phyloP scores from a whole-genome alignment of 2,113 vertebrate species.

The Physeter macrocephalus region DNA sequence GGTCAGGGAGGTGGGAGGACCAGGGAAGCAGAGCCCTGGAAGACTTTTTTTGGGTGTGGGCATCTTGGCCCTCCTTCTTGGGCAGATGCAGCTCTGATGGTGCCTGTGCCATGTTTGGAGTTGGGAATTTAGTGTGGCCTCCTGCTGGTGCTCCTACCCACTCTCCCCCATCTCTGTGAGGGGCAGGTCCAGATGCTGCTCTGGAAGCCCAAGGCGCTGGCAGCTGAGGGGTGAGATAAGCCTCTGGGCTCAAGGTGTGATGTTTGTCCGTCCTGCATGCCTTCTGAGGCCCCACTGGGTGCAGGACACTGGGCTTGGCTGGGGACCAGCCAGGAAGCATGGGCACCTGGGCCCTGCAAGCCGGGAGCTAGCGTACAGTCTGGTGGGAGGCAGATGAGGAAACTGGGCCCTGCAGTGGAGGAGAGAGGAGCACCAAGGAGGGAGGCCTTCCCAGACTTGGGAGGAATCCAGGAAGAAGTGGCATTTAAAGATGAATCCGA shows the following conservation, averaged over 20 bases:
- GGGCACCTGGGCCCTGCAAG: accelerated
- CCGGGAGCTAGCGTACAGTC: no score
- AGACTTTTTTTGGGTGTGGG: background rate
- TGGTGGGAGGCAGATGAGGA: background rate
- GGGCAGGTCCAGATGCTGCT: background rate
- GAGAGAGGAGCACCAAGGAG: background rate
- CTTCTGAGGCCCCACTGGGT: background rate
- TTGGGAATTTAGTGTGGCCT: background rate
- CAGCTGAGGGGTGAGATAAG: no score
- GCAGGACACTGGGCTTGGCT: background rate
- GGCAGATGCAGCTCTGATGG: background rate
- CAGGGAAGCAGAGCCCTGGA: background rate
- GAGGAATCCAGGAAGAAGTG: background rate
- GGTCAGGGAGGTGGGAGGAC: background rate
- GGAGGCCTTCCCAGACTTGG: background rate
- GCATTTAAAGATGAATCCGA: background rate
- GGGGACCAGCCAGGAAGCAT: background rate
- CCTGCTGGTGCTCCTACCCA: background rate
- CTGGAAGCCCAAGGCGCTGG: background rate
- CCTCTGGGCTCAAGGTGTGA: background rate
- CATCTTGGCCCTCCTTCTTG: background rate
- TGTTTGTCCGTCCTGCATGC: background rate
- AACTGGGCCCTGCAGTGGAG: accelerated
- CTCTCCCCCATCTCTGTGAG: background rate
- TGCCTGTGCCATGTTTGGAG: background rate